These are phyloP conservation scores for Pammene fasciana DNA, from an alignment of 2,888 invertebrate species.

Conservation along the genomic window DNA sequence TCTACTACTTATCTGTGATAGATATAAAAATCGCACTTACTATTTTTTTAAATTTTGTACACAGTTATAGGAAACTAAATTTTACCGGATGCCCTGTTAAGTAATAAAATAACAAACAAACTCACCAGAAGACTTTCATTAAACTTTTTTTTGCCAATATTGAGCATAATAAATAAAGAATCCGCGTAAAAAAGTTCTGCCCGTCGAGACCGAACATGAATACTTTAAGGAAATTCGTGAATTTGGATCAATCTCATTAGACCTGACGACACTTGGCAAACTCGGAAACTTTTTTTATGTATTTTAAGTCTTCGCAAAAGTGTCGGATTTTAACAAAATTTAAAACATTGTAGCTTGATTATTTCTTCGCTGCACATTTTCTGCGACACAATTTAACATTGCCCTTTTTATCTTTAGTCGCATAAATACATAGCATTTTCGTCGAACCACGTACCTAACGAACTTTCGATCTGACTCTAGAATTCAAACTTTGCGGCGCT, in stretches of 20 bases:
- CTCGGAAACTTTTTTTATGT: slow-evolving; percentile 51
- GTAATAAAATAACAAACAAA: slow-evolving; percentile 9
- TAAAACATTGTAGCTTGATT: not conserved
- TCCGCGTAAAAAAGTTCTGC: slow-evolving; percentile 32
- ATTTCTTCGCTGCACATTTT: not conserved
- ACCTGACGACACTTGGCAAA: slow-evolving; percentile 58
- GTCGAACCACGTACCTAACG: too few relatives aligned
- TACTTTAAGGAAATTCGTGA: slow-evolving; percentile 52
- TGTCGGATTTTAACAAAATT: not conserved
- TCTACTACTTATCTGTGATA: too few relatives aligned
- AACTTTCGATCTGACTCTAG: too few relatives aligned
- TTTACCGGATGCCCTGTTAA: slow-evolving; percentile 9
- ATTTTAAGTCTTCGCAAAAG: slow-evolving; percentile 11
- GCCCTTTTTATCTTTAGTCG: not conserved
- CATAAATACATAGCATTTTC: too few relatives aligned
- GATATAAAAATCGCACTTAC: too few relatives aligned
- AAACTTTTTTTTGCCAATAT: slow-evolving; percentile 26
- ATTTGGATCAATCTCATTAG: slow-evolving; percentile 68
- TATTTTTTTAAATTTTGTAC: too few relatives aligned
- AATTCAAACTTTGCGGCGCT: too few relatives aligned
- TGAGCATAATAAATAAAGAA: slow-evolving; percentile 38
- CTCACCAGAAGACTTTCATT: slow-evolving; percentile 10
- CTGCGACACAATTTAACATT: not conserved
- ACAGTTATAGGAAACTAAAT: too few relatives aligned
- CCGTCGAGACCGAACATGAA: slow-evolving; percentile 42